Evolutionary conservation across 2,113 vertebrate species (phyloP).

Genomic region (Mormoops blainvillei): DNA sequence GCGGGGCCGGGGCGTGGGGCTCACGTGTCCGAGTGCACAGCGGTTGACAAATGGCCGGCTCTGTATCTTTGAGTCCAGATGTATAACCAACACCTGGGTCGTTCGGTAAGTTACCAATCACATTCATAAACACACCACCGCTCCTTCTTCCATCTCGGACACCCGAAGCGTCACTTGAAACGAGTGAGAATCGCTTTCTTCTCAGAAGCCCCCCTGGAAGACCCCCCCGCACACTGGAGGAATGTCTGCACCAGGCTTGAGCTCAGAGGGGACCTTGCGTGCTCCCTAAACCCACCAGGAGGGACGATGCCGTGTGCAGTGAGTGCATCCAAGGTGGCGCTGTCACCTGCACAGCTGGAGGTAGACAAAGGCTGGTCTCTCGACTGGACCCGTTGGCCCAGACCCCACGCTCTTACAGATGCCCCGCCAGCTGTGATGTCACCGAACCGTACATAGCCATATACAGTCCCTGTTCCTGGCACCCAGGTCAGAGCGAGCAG

Average conservation of each 20-base stretch:
- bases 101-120: accelerated
- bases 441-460: accelerated
- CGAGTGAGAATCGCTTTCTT: accelerated
- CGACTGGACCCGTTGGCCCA: accelerated
- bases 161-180: accelerated
- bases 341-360: accelerated
- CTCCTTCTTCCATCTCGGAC: not conserved
- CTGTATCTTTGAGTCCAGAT: not conserved
- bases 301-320: accelerated
- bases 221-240: accelerated
- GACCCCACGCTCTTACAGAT: accelerated
- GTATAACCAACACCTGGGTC: accelerated
- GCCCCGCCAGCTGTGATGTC: not conserved
- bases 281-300: accelerated
- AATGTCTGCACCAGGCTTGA: accelerated
- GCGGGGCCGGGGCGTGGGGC: not conserved
- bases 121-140: accelerated
- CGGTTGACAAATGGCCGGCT: accelerated
- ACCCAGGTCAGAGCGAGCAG: accelerated
- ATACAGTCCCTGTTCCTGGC: accelerated
- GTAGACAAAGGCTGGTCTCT: not conserved
- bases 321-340: accelerated
- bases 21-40: accelerated
- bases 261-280: accelerated
- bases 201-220: accelerated